A percentile compares a stretch with the other conserved stretches of the same genome.
Conservation (phyloP, 2,888 invertebrate genomes). For the Agrotis ipsilon region DNA sequence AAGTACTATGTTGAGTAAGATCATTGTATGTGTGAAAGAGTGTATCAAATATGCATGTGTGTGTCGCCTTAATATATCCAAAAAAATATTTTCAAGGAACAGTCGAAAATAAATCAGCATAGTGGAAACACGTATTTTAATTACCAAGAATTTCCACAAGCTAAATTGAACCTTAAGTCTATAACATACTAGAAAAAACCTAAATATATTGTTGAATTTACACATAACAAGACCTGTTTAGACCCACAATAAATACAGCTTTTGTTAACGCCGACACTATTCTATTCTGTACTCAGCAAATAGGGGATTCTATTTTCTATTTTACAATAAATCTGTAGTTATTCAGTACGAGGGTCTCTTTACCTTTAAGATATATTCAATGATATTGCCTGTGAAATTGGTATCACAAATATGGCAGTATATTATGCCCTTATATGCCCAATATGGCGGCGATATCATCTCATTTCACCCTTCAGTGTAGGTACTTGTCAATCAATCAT, state of each 20-base stretch:
- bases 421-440: slow-evolving; percentile 46
- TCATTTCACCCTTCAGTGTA: slow-evolving; percentile 63
- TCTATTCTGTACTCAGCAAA: slow-evolving; percentile 27
- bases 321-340: slow-evolving; percentile 51
- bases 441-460: slow-evolving; percentile 61
- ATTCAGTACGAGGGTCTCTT: slow-evolving; percentile 61
- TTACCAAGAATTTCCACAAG: too few relatives aligned
- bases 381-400: slow-evolving; percentile 83
- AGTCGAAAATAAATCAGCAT: too few relatives aligned
- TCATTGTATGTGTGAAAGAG: too few relatives aligned
- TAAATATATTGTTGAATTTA: slow-evolving; percentile 40
- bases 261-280: slow-evolving; percentile 45
- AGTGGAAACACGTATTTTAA: too few relatives aligned
- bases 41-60: too few relatives aligned
- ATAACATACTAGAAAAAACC: slow-evolving; percentile 15
- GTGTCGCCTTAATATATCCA: too few relatives aligned
- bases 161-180: too few relatives aligned
- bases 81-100: too few relatives aligned
- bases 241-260: slow-evolving; percentile 57
- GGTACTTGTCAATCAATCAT: slow-evolving; percentile 65
- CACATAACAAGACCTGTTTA: slow-evolving; percentile 25
- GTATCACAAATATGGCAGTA: slow-evolving; percentile 55
- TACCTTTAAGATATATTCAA: slow-evolving; percentile 71
- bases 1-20: too few relatives aligned
- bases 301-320: slow-evolving; percentile 30